These are phyloP conservation scores for Ecdyonurus torrentis DNA, from an alignment of 2,888 invertebrate species.

Conservation along the genomic window DNA sequence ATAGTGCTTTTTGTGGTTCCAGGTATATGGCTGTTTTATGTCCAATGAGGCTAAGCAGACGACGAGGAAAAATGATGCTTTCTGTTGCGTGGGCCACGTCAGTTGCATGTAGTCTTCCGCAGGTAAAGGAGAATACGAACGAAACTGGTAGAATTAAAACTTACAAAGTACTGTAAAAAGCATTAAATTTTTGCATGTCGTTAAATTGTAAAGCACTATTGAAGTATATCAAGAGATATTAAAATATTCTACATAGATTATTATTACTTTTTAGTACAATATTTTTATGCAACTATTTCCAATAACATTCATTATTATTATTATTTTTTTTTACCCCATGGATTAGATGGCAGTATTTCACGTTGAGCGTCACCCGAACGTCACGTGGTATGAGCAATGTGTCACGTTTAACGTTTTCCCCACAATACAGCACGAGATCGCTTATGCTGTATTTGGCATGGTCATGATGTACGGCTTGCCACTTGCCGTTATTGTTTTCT, in stretches of 20 bases:
- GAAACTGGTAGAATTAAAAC: no score
- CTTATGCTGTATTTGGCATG: slow-evolving; percentile 71
- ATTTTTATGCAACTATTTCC: no score
- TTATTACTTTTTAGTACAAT: no score
- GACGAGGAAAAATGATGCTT: slow-evolving; percentile 62
- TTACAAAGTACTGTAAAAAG: no score
- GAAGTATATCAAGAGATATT: no score
- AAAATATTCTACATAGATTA: no score
- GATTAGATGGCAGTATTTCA: slow-evolving; percentile 78
- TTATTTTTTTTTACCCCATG: no score
- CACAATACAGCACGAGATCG: slow-evolving; percentile 49
- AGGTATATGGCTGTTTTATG: slow-evolving; percentile 76
- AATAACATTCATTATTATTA: no score
- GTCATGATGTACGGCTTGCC: slow-evolving; percentile 76
- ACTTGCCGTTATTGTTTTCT: slow-evolving; percentile 66
- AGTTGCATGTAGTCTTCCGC: slow-evolving; percentile 65
- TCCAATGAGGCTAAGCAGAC: slow-evolving; percentile 48
- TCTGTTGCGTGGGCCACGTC: slow-evolving; percentile 64
- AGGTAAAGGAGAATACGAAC: no score
- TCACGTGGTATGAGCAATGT: slow-evolving; percentile 78
- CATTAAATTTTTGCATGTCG: no score
- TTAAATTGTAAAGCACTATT: no score
- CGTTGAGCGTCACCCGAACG: slow-evolving; percentile 64
- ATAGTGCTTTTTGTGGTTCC: no score
- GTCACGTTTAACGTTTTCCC: slow-evolving; percentile 71